Percentiles rank a stretch among this genome's conserved stretches.
Evolutionary conservation across 2,888 invertebrate species (phyloP).

Genomic region (Drosophila prostipennis): DNA sequence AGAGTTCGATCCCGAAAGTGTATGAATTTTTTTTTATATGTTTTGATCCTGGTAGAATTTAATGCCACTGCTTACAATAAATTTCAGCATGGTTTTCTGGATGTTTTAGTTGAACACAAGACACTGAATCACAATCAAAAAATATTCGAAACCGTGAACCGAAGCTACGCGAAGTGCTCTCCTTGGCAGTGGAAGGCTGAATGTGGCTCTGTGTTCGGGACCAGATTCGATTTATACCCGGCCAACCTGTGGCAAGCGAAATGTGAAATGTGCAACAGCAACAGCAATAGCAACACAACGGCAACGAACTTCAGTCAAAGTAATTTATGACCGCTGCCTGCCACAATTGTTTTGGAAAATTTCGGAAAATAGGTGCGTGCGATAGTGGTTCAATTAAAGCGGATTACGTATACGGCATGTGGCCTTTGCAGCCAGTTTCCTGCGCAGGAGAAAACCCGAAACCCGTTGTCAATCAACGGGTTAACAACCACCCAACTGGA

Average conservation of each 20-base stretch:
- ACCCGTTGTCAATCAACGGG: slow-evolving; percentile 56
- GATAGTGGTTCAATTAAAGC: slow-evolving; percentile 73
- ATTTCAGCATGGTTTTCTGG: slow-evolving; percentile 75
- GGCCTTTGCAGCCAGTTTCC: slow-evolving; percentile 46
- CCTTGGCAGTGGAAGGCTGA: slow-evolving; percentile 79
- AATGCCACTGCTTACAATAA: slow-evolving; percentile 76
- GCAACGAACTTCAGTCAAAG: slow-evolving; percentile 73
- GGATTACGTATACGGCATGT: slow-evolving; percentile 70
- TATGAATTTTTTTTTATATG: no score
- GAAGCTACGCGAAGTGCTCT: slow-evolving; percentile 58
- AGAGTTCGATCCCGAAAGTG: not conserved
- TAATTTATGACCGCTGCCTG: slow-evolving; percentile 51
- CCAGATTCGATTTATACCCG: slow-evolving; percentile 84
- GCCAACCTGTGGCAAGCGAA: slow-evolving; percentile 47
- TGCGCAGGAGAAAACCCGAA: slow-evolving; percentile 37
- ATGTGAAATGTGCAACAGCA: slow-evolving; percentile 61
- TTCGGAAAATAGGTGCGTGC: slow-evolving; percentile 48
- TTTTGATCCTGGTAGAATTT: not conserved
- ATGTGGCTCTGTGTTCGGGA: slow-evolving; percentile 79
- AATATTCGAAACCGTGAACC: slow-evolving; percentile 9
- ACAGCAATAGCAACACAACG: slow-evolving; percentile 39
- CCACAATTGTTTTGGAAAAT: slow-evolving; percentile 50
- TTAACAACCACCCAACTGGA: slow-evolving; percentile 43
- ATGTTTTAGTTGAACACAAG: slow-evolving; percentile 34
- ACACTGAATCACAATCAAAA: slow-evolving; percentile 28